These are phyloP conservation scores for Coptodon rendalli DNA, from an alignment of 2,113 vertebrate species.

Conservation along the genomic window DNA sequence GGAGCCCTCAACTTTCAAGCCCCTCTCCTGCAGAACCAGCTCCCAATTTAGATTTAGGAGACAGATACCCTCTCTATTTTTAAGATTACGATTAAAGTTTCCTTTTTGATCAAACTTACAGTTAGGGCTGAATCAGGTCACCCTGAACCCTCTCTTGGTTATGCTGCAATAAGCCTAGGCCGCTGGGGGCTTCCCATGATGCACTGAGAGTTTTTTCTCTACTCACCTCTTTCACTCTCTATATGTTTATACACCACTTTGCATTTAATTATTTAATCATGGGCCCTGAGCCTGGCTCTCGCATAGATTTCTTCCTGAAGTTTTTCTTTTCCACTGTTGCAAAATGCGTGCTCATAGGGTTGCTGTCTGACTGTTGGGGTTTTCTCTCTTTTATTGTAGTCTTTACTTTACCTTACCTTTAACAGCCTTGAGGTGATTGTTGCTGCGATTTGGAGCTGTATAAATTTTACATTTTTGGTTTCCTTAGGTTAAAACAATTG, in stretches of 20 bases:
- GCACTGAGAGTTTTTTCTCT: background rate
- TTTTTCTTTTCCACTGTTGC: fast-evolving
- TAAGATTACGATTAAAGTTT: background rate
- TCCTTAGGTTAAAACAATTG: background rate
- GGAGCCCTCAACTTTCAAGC: background rate
- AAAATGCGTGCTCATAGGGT: background rate
- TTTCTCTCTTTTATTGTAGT: background rate
- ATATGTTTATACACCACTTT: background rate
- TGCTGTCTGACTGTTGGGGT: background rate
- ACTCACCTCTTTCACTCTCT: fast-evolving
- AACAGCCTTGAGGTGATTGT: background rate
- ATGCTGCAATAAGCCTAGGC: background rate
- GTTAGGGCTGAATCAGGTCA: background rate
- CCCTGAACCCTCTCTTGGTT: background rate
- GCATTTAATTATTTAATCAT: background rate
- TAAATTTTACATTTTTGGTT: background rate
- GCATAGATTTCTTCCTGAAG: background rate
- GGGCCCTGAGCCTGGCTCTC: background rate
- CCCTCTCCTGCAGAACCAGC: background rate
- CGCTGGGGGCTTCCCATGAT: background rate
- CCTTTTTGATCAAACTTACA: background rate
- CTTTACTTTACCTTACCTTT: background rate
- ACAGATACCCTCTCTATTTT: background rate
- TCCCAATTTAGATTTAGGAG: background rate
- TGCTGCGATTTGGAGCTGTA: background rate